Evolutionary conservation across 2,888 invertebrate genomes (phyloP), one percentile per base, ranked within the genome.

Genomic region (Drosophila imparisetae): DNA sequence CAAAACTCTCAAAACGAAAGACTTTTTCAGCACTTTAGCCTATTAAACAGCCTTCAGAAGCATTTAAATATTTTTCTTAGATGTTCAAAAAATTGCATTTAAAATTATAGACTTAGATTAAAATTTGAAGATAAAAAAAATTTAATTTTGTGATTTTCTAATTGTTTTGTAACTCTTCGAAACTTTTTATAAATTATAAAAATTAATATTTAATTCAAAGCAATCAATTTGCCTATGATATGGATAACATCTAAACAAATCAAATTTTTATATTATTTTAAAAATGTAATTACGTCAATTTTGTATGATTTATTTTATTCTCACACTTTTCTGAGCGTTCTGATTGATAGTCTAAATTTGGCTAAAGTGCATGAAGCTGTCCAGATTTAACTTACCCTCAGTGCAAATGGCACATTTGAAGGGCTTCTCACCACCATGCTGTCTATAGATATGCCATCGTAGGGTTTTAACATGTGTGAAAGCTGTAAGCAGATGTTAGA

Each of bases 381-480:
- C 11, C 10, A 62, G 38, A 54, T 52, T 55, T 18, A 53, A 83
- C 89, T 86, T 69, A 87, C 87, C 89, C 58, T 90, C 86, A 15
- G 87, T 78, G 66, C 87, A 87, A 38, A 81, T 86, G 30, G 78
- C 76, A 59, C 87, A 87, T 66, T 87, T 87, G n/a, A 71, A 90
- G 11, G 87, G 87, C 64, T 87, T 87, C 57, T 87, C 87, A 0
- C 87, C 87, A n/a, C 90, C 87, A 49, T 87, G 87, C 62, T 87
- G 90, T 27, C 84, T 62, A 62, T 83, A 87, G 40, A 87, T 86
- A 42, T 87, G 87, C 89, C 89, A 87, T 1, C 87, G 86, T 24
- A 87, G 72, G 11, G 90, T 87, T 50, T 87, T 87, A 5, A 87
- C 72, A 42, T 87, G 87, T 38, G 80, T 90, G 36, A 84, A 84